These are phyloP conservation scores for Eledone cirrhosa DNA, from an alignment of 2,888 invertebrate genomes.

Conservation along the genomic window DNA sequence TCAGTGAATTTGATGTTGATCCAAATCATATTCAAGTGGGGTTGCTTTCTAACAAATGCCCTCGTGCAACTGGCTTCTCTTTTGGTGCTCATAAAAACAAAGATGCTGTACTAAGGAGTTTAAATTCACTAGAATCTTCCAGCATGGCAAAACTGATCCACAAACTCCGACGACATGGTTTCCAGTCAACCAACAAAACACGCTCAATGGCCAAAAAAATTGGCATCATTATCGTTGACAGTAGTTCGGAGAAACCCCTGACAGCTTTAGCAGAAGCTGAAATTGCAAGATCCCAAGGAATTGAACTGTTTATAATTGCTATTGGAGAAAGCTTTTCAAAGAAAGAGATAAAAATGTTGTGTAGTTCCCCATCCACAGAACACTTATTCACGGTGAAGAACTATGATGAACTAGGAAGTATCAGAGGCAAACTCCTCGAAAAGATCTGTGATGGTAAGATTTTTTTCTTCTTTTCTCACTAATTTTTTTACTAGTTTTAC, in stretches of 20 bases:
- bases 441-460: constrained; percentile 55
- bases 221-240: constrained; percentile 53
- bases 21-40: constrained; percentile 54
- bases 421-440: constrained; percentile 48
- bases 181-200: constrained; percentile 41
- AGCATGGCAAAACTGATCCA: constrained; percentile 45
- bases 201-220: constrained; percentile 52
- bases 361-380: constrained; percentile 50
- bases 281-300: constrained; percentile 48
- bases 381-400: constrained; percentile 52
- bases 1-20: constrained; percentile 48
- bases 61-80: constrained; percentile 36
- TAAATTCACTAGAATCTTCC: constrained; percentile 44
- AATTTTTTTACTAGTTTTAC: not conserved
- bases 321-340: constrained; percentile 48
- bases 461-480: not conserved
- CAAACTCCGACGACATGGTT: constrained; percentile 41
- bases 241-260: constrained; percentile 48
- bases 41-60: constrained; percentile 50
- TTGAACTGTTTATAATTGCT: constrained; percentile 51
- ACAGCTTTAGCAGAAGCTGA: constrained; percentile 50
- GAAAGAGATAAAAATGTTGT: constrained; percentile 53
- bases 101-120: constrained; percentile 37
- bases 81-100: constrained; percentile 38
- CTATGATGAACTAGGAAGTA: constrained; percentile 45